phyloP scores from a whole-genome alignment of 2,888 invertebrate species.

The Agrochola macilenta region DNA sequence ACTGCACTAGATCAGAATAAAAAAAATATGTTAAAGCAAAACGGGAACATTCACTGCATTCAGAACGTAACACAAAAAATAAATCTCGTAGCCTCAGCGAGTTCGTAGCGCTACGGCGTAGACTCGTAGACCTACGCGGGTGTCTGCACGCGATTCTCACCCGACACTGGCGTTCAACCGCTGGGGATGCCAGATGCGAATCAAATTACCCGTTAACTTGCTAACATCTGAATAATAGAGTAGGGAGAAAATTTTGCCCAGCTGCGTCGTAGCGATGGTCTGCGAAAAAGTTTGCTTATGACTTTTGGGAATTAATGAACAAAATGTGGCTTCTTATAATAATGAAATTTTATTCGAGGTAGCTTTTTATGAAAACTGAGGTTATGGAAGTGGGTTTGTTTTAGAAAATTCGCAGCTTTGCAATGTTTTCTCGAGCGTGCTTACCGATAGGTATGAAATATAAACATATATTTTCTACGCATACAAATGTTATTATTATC shows the following conservation, averaged over 20 bases:
- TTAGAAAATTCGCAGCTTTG: slow-evolving; percentile 6
- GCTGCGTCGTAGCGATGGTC: slow-evolving; percentile 62
- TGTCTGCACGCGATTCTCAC: slow-evolving; percentile 69
- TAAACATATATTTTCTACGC: background rate
- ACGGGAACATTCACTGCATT: slow-evolving; percentile 56
- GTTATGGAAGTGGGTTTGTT: slow-evolving; percentile 22
- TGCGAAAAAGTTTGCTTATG: slow-evolving; percentile 54
- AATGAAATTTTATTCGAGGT: slow-evolving; percentile 20
- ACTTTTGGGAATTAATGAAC: slow-evolving; percentile 51
- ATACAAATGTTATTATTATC: slow-evolving; percentile 21
- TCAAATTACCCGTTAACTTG: slow-evolving; percentile 75
- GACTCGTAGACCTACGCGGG: slow-evolving; percentile 76
- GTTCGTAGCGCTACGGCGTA: slow-evolving; percentile 77
- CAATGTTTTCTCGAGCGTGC: background rate
- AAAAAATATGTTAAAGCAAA: slow-evolving; percentile 58
- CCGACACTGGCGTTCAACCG: slow-evolving; percentile 74
- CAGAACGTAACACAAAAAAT: slow-evolving; percentile 59
- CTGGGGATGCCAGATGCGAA: slow-evolving; percentile 76
- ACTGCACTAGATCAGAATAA: slow-evolving; percentile 62
- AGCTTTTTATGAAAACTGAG: slow-evolving; percentile 13
- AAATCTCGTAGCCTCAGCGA: slow-evolving; percentile 68
- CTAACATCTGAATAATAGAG: slow-evolving; percentile 71
- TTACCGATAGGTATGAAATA: slow-evolving; percentile 10
- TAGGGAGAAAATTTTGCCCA: slow-evolving; percentile 64
- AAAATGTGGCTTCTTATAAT: slow-evolving; percentile 56